phyloP scores from a whole-genome alignment of 30 jellyfish, hydroid and myxozoan species.

The Aurelia sp. region DNA sequence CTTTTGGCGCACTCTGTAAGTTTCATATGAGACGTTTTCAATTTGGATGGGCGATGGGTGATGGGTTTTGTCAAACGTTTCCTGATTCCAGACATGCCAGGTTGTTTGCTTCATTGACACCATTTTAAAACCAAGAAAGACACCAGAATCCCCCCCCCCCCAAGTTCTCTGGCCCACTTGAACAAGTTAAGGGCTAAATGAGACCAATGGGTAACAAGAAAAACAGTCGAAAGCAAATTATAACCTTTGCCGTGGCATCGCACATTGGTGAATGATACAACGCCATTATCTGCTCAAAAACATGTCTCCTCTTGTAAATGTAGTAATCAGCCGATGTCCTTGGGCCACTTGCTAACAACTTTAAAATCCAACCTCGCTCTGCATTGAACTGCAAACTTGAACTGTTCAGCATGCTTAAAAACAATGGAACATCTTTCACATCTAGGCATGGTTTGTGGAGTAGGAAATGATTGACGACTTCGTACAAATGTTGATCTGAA shows the following conservation, averaged over 20 bases:
- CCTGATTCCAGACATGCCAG: too few relatives aligned
- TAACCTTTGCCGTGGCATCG: slow-evolving; percentile 66
- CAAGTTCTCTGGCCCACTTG: too few relatives aligned
- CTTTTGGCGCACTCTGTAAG: too few relatives aligned
- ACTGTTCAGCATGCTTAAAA: slow-evolving; percentile 76
- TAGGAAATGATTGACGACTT: slow-evolving; percentile 64
- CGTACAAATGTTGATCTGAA: slow-evolving; percentile 83
- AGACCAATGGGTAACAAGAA: too few relatives aligned
- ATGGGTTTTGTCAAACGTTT: too few relatives aligned
- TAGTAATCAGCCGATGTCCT: slow-evolving; percentile 73
- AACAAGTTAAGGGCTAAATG: too few relatives aligned
- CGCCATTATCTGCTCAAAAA: slow-evolving; percentile 72
- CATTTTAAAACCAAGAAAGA: too few relatives aligned
- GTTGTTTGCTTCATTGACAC: too few relatives aligned
- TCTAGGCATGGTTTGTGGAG: slow-evolving; percentile 68
- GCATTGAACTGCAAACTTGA: slow-evolving; percentile 27
- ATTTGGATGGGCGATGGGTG: too few relatives aligned
- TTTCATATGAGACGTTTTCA: too few relatives aligned
- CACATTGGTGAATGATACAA: slow-evolving; percentile 69
- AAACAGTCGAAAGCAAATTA: too few relatives aligned
- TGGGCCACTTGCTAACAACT: slow-evolving; percentile 72
- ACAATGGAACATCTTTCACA: slow-evolving; percentile 63
- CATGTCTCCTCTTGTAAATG: slow-evolving; percentile 76
- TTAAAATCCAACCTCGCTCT: slow-evolving; percentile 81
- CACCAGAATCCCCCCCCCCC: too few relatives aligned